Conservation (phyloP, 2,113 vertebrate genomes). For the Etia nguti region DNA sequence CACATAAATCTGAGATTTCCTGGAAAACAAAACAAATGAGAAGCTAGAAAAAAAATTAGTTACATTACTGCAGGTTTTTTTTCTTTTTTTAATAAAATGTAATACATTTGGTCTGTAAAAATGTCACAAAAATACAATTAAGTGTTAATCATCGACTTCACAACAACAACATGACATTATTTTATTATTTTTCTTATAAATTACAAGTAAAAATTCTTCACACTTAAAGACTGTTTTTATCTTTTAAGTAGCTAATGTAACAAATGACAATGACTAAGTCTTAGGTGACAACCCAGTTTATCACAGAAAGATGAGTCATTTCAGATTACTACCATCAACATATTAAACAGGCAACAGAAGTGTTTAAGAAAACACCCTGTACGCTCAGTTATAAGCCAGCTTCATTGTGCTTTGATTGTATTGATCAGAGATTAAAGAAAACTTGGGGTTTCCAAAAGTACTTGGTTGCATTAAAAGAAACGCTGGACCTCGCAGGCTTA, state of each 20-base stretch:
- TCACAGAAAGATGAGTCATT: neutral
- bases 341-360: neutral
- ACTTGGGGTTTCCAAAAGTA: neutral
- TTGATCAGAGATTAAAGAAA: neutral
- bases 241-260: neutral
- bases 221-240: neutral
- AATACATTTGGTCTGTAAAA: neutral
- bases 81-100: rapidly evolving
- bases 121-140: neutral
- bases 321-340: neutral
- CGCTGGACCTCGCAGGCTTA: neutral
- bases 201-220: neutral
- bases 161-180: rapidly evolving
- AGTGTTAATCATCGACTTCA: neutral
- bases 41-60: neutral
- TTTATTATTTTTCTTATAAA: neutral
- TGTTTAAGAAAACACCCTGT: neutral
- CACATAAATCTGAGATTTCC: rapidly evolving
- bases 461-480: neutral
- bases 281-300: neutral
- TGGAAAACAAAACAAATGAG: neutral
- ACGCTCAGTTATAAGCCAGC: rapidly evolving
- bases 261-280: neutral
- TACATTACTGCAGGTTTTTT: neutral
- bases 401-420: neutral